Conservation (phyloP, 2,888 invertebrate species). For the Diaprepes abbreviatus region DNA sequence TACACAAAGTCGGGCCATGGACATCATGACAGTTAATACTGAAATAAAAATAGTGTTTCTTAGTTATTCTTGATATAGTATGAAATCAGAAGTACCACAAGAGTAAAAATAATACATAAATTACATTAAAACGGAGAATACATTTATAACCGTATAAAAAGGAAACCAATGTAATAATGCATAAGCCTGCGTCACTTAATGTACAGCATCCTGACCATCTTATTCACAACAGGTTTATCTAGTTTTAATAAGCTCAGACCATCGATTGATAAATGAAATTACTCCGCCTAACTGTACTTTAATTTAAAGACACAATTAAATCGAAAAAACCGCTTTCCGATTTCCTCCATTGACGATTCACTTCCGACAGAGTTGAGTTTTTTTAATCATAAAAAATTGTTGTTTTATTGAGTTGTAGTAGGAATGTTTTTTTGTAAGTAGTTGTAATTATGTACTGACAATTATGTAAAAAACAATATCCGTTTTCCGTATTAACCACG, state of each 20-base stretch:
- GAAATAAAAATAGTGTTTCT: too few relatives aligned
- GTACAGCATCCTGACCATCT: conserved; percentile 55
- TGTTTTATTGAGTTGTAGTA: neutral
- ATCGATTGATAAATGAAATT: conserved; percentile 54
- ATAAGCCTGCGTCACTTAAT: conserved; percentile 56
- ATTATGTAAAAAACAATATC: neutral
- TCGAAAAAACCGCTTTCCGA: conserved; percentile 46
- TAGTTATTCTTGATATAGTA: too few relatives aligned
- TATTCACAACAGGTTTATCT: conserved; percentile 56
- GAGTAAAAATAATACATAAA: too few relatives aligned
- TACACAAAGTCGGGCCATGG: too few relatives aligned
- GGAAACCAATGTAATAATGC: conserved; percentile 54
- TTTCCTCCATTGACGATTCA: conserved; percentile 44
- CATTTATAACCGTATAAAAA: conserved; percentile 29
- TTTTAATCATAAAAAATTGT: conserved; percentile 17
- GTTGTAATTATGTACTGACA: neutral
- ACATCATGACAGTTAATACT: too few relatives aligned
- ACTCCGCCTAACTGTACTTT: conserved; percentile 45
- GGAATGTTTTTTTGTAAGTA: neutral
- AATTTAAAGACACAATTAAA: conserved; percentile 48
- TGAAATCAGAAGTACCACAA: too few relatives aligned
- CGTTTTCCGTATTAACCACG: too few relatives aligned
- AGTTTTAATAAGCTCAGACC: conserved; percentile 53
- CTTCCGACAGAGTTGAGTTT: conserved; percentile 39
- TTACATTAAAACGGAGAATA: neutral